Percentiles rank a stretch among this genome's conserved stretches.
phyloP scores from a whole-genome alignment of 2,797 vertebrate species.

The Malacoctenus gilli region DNA sequence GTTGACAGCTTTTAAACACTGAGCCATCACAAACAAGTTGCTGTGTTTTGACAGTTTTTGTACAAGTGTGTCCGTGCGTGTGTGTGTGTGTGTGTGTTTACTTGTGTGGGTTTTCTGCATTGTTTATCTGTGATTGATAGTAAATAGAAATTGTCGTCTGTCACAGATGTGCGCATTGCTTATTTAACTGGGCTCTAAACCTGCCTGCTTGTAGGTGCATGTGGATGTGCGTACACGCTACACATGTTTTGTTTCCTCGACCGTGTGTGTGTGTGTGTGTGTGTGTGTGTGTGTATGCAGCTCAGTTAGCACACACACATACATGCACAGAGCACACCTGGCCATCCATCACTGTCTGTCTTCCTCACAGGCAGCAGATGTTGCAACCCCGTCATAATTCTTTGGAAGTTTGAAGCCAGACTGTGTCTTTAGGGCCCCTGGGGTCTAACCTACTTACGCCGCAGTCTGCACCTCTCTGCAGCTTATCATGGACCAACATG shows the following conservation, averaged over 20 bases:
- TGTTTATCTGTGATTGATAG: constrained; percentile 27
- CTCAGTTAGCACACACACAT: background rate
- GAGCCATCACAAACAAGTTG: constrained; percentile 42
- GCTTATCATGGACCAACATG: constrained; percentile 43
- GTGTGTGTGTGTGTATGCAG: constrained; percentile 27
- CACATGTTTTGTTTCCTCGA: constrained; percentile 34
- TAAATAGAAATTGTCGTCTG: constrained; percentile 50
- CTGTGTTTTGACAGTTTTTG: constrained; percentile 23
- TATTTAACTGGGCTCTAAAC: constrained; percentile 49
- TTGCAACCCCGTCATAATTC: constrained; percentile 81
- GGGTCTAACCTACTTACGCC: constrained; percentile 74
- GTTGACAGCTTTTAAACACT: constrained; percentile 62
- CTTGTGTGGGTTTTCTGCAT: constrained; percentile 15
- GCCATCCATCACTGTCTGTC: constrained; percentile 81
- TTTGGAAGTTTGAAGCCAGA: constrained; percentile 79
- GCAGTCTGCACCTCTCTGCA: constrained; percentile 52
- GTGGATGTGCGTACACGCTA: constrained; percentile 22
- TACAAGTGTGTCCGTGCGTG: constrained; percentile 17
- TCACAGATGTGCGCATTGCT: constrained; percentile 54
- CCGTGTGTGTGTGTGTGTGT: constrained; percentile 23
- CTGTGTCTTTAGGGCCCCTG: constrained; percentile 67
- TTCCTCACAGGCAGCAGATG: constrained; percentile 78
- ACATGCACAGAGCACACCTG: constrained; percentile 72
- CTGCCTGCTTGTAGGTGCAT: constrained; percentile 20
- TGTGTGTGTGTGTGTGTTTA: constrained; percentile 15